Evolutionary conservation across 2,113 vertebrate genomes (phyloP), one percentile per base, ranked within the genome.

Genomic region (Collichthys lucidus): DNA sequence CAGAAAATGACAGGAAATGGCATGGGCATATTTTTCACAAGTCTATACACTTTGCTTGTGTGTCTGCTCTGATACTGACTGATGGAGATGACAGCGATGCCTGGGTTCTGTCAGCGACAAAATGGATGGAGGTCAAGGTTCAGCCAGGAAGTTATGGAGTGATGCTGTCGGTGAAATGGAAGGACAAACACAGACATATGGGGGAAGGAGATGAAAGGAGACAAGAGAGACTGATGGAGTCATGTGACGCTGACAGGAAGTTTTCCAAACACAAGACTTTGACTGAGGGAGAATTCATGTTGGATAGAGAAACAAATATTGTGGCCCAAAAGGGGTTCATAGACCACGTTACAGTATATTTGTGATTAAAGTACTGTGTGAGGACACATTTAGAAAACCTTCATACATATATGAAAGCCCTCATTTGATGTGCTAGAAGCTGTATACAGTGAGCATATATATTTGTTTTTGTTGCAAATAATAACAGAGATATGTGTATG

Each of bases 61-160:
- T 62, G 65, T 77, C 29, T 74, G 53, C 53, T 31, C 16, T 4
- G 81, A 81, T 16, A 53, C 64, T 29, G 69, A 85, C 31, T 77
- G 85, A 80, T 22, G 87, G 83, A 72, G 87, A 89, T 78, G 91
- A 91, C 91, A 88, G 85, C 31, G 8, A 44, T 55, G 83, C 66
- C 90, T 91, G 90, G 85, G 69, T 82, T 85, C 90, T 88, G 80
- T 94, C 92, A 91, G 83, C 87, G 7, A 35, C 85, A 53, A 84
- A 88, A 78, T 71, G 72, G 68, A 67, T n/a, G 2, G 57, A 84
- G 91, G 90, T 90, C 93, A 90, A 70, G 59, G 91, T 74, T 91
- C 88, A 89, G 63, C 40, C 88, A 74, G 90, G 80, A 91, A 86
- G 90, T 88, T 74, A 86, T 5, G 61, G 86, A 90, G 85, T 83